phyloP scores from a whole-genome alignment of 2,113 vertebrate species.

The Heterocephalus glaber region DNA sequence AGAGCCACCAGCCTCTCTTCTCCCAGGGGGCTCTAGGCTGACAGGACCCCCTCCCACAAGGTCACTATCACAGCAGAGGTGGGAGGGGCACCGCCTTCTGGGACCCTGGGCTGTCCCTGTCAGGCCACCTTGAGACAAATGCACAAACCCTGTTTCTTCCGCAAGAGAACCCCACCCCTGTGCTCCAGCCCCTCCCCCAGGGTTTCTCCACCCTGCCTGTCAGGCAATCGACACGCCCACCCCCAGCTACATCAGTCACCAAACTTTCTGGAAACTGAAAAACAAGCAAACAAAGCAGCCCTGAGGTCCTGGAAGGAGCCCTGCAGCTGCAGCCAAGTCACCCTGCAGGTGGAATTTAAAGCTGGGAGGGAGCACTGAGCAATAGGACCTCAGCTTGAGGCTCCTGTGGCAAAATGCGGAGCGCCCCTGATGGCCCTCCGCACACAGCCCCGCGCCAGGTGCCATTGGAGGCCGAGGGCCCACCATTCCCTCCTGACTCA shows the following conservation, averaged over 20 bases:
- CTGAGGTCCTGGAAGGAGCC: background rate
- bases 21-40: background rate
- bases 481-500: accelerated
- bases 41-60: background rate
- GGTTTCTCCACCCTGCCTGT: background rate
- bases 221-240: no score
- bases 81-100: background rate
- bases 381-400: background rate
- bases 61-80: background rate
- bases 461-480: accelerated
- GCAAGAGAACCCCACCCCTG: background rate
- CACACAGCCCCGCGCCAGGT: background rate
- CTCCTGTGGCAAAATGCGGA: background rate
- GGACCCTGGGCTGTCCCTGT: background rate
- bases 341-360: no score
- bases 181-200: no score
- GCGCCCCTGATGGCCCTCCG: accelerated
- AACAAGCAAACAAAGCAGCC: background rate
- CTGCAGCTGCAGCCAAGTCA: no score
- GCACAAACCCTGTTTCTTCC: background rate
- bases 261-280: background rate
- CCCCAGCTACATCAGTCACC: background rate
- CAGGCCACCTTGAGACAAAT: background rate
- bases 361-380: background rate
- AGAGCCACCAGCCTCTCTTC: accelerated